Conservation (phyloP, 1,140 invertebrate species). For the Drosophila aff. region DNA sequence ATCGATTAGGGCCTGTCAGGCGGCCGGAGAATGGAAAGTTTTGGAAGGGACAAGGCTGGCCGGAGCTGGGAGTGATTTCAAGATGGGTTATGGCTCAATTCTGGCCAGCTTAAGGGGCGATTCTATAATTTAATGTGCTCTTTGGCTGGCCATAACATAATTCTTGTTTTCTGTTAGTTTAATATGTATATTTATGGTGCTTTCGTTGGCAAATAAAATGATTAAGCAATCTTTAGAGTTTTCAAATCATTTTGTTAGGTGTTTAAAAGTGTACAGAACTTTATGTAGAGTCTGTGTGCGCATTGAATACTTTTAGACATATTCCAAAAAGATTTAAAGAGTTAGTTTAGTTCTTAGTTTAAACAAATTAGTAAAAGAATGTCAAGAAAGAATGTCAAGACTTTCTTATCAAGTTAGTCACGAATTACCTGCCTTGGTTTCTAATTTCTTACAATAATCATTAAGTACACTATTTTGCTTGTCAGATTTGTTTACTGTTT, state of each 20-base stretch:
- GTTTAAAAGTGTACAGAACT: not conserved
- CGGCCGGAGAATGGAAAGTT: conserved; percentile 33
- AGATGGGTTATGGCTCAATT: conserved; percentile 30
- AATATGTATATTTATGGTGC: not conserved
- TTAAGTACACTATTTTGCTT: too few relatives aligned
- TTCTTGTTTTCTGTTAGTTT: not conserved
- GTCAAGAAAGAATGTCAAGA: not conserved
- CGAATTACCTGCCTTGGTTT: not conserved
- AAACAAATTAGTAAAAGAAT: not conserved
- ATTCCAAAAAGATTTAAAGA: not conserved
- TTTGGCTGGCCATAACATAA: not conserved
- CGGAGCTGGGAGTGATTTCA: conserved; percentile 30
- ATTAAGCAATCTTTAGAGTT: not conserved
- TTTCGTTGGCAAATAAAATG: not conserved
- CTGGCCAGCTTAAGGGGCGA: not conserved
- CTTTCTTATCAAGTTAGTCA: not conserved
- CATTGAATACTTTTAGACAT: not conserved
- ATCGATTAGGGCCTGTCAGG: conserved; percentile 47
- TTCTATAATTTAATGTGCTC: conserved; percentile 9
- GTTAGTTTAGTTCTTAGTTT: not conserved
- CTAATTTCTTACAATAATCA: not conserved
- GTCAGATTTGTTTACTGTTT: conserved; percentile 1
- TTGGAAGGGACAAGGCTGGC: conserved; percentile 22
- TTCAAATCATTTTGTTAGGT: not conserved
- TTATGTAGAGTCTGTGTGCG: too few relatives aligned